These are phyloP conservation scores for Lochmaea capreae DNA, from an alignment of 2,888 invertebrate genomes.

Conservation along the genomic window DNA sequence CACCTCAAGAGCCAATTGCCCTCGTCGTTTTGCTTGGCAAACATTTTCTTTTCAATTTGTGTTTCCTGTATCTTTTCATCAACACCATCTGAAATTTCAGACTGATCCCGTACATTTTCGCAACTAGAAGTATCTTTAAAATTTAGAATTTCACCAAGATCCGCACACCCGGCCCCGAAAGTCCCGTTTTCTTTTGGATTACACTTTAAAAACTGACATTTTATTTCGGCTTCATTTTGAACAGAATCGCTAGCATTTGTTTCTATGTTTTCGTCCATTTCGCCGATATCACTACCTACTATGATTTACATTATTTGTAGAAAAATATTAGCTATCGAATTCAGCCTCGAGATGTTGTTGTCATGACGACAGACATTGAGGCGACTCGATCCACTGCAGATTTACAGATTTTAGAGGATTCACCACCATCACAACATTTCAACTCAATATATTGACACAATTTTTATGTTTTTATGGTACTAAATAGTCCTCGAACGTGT, in stretches of 20 bases:
- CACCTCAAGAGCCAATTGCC: slow-evolving; percentile 65
- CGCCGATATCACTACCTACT: slow-evolving; percentile 33
- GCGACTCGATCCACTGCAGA: slow-evolving; percentile 52
- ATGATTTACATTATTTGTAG: slow-evolving; percentile 40
- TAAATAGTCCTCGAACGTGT: neutral
- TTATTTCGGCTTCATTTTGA: slow-evolving; percentile 44
- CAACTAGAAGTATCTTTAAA: slow-evolving; percentile 31
- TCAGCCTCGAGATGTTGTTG: slow-evolving; percentile 54
- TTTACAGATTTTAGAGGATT: slow-evolving; percentile 19
- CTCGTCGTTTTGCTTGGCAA: slow-evolving; percentile 65
- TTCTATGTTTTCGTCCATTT: slow-evolving; percentile 42
- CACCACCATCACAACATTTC: slow-evolving; percentile 19
- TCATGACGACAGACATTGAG: slow-evolving; percentile 64
- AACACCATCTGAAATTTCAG: slow-evolving; percentile 35
- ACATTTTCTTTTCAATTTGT: slow-evolving; percentile 56
- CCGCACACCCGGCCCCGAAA: slow-evolving; percentile 28
- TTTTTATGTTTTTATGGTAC: slow-evolving; percentile 2
- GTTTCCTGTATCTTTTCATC: slow-evolving; percentile 38
- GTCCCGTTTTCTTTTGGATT: slow-evolving; percentile 51
- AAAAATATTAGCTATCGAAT: slow-evolving; percentile 31
- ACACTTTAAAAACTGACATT: slow-evolving; percentile 57
- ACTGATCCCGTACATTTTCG: slow-evolving; percentile 18
- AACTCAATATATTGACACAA: slow-evolving; percentile 20
- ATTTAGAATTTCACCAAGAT: neutral
- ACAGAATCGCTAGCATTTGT: slow-evolving; percentile 39